These are phyloP conservation scores for Boloria euphrosyne DNA, from an alignment of 2,888 invertebrate species.

Conservation along the genomic window DNA sequence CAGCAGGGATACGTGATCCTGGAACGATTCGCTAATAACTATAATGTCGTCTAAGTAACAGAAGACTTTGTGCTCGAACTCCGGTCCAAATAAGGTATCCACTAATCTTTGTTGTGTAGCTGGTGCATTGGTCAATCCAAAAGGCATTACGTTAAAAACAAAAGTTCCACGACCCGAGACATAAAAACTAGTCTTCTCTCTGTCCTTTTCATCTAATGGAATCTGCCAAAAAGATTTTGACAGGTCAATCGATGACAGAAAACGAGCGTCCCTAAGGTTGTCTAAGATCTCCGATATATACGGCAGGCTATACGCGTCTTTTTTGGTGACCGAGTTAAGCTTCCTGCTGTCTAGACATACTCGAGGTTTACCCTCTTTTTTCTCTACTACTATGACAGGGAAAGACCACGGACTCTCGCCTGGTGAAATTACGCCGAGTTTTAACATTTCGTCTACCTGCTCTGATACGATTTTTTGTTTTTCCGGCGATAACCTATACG, in stretches of 20 bases:
- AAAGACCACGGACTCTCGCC: conserved; percentile 46
- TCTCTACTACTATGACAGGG: conserved; percentile 38
- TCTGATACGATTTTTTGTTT: conserved; percentile 37
- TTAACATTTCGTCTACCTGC: conserved; percentile 45
- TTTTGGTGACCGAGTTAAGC: conserved; percentile 37
- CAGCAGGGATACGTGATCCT: too few species aligned
- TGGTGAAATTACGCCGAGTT: conserved; percentile 38
- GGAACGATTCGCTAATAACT: too few species aligned
- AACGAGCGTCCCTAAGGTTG: conserved; percentile 18
- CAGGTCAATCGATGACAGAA: too few species aligned
- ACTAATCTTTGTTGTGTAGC: conserved; percentile 24
- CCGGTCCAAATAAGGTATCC: conserved; percentile 13
- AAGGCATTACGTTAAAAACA: too few species aligned
- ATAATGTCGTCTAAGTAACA: conserved; percentile 12
- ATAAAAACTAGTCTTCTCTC: too few species aligned
- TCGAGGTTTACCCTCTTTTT: conserved; percentile 42
- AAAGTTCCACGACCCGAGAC: too few species aligned
- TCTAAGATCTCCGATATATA: conserved; percentile 38
- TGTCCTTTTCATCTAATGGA: too few species aligned
- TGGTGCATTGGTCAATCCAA: conserved; percentile 13
- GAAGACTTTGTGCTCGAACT: conserved; percentile 18
- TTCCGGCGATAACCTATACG: conserved; percentile 44
- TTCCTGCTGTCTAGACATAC: conserved; percentile 45
- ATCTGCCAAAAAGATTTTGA: too few species aligned
- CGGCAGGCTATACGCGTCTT: conserved; percentile 35